Percentiles rank a stretch among this genome's conserved stretches.
These are phyloP conservation scores for Anodontia alba DNA, from an alignment of 2,888 invertebrate species.

Conservation along the genomic window DNA sequence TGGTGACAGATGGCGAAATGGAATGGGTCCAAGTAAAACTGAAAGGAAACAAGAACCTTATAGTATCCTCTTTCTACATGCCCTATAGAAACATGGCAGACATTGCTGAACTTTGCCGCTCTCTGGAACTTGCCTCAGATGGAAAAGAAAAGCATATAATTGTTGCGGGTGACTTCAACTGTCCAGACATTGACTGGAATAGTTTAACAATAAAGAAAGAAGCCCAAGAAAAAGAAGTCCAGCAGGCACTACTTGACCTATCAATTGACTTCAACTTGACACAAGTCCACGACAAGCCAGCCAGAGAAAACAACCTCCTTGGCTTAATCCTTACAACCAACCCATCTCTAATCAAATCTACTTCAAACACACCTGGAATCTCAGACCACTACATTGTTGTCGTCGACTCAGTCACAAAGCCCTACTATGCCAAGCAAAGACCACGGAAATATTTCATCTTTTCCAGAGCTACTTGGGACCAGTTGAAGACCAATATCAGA, in stretches of 20 bases:
- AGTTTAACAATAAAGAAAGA: background rate
- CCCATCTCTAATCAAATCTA: conserved; percentile 32
- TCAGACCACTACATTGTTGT: conserved; percentile 45
- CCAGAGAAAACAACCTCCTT: conserved; percentile 17
- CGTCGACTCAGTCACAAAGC: conserved; percentile 37
- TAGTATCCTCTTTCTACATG: conserved; percentile 43
- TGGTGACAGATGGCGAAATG: conserved; percentile 48
- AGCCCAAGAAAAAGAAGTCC: conserved; percentile 15
- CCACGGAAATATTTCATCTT: conserved; percentile 35
- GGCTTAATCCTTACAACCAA: conserved; percentile 32
- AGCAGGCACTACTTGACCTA: conserved; percentile 25
- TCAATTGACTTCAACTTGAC: background rate
- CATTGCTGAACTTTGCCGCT: conserved; percentile 27
- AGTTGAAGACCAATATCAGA: background rate
- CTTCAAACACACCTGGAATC: conserved; percentile 17
- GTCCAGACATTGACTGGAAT: conserved; percentile 25
- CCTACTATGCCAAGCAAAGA: conserved; percentile 29
- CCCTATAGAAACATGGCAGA: conserved; percentile 26
- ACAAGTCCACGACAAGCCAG: conserved; percentile 23
- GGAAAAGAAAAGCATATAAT: conserved; percentile 22
- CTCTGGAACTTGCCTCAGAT: conserved; percentile 8
- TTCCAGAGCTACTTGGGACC: conserved; percentile 39
- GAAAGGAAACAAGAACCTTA: conserved; percentile 32
- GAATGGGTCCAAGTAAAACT: conserved; percentile 48
- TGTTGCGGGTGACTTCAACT: conserved; percentile 22